Percentiles rank a stretch among this genome's conserved stretches.
phyloP scores from a whole-genome alignment of 2,113 vertebrate species.

The Progne subis region DNA sequence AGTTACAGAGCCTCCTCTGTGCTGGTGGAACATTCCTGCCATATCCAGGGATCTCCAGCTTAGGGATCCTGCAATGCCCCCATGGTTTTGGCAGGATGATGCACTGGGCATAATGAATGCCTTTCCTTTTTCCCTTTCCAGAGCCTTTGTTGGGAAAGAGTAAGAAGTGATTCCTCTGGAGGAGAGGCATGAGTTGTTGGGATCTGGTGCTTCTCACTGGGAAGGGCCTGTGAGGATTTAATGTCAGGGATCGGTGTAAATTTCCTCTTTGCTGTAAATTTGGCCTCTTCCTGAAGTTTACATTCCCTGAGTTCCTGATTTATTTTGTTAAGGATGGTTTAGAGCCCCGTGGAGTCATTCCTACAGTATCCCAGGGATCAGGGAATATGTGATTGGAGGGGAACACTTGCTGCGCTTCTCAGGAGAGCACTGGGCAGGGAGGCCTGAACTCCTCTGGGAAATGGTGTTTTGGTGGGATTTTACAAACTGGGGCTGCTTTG shows the following conservation, averaged over 20 bases:
- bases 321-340: not conserved
- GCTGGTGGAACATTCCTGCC: not conserved
- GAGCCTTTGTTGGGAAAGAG: not conserved
- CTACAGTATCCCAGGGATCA: not conserved
- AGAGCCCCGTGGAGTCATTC: not conserved
- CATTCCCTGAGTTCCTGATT: not conserved
- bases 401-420: not conserved
- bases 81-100: not conserved
- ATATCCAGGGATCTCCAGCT: not conserved
- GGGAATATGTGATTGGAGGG: not conserved
- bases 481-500: not conserved
- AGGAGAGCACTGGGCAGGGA: not conserved
- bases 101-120: not conserved
- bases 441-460: not conserved
- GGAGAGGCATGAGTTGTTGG: not conserved
- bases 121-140: not conserved
- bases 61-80: not conserved
- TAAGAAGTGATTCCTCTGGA: not conserved
- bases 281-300: not conserved
- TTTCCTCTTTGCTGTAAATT: not conserved
- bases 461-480: not conserved
- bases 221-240: not conserved
- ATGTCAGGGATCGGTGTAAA: accelerated
- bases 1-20: not conserved
- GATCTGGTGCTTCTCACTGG: not conserved